phyloP scores from a whole-genome alignment of 2,113 vertebrate species.

The Syngnathoides biaculeatus region DNA sequence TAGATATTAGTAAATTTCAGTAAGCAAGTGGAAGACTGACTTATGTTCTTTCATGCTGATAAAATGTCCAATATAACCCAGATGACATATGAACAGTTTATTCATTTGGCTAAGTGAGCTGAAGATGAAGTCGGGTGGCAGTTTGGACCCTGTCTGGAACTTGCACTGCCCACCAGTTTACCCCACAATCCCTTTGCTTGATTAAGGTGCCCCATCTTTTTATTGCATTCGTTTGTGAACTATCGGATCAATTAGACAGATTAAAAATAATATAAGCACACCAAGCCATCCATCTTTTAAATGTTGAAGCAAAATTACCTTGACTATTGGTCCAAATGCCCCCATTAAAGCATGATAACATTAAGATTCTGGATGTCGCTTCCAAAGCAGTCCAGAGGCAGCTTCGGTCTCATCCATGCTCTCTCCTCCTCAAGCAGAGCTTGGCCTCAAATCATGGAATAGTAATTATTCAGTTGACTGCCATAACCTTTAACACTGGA shows the following conservation, averaged over 20 bases:
- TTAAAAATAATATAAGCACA: conserved; percentile 61
- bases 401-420: conserved; percentile 1
- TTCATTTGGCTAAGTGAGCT: conserved; percentile 69
- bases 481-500: conserved; percentile 49
- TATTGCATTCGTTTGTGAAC: conserved; percentile 59
- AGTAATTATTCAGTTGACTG: conserved; percentile 60
- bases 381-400: conserved; percentile 29
- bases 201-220: conserved; percentile 41
- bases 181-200: conserved; percentile 38
- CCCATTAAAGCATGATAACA: conserved; percentile 63
- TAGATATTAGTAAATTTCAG: conserved; percentile 23
- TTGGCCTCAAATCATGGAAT: conserved; percentile 42
- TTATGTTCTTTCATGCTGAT: conserved; percentile 52
- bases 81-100: conserved; percentile 38
- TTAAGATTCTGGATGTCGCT: conserved; percentile 22
- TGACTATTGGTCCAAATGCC: conserved; percentile 45
- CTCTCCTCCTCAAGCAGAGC: conserved; percentile 37
- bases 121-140: conserved; percentile 44
- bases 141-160: conserved; percentile 19
- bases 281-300: conserved; percentile 28
- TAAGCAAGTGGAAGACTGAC: conserved; percentile 6
- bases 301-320: conserved; percentile 50
- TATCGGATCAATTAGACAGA: conserved; percentile 60
- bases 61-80: conserved; percentile 62
- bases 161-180: conserved; percentile 23